A percentile compares a stretch with the other conserved stretches of the same genome.
These are phyloP conservation scores for Dreissena polymorpha DNA, from an alignment of 1,140 invertebrate species.

Conservation along the genomic window DNA sequence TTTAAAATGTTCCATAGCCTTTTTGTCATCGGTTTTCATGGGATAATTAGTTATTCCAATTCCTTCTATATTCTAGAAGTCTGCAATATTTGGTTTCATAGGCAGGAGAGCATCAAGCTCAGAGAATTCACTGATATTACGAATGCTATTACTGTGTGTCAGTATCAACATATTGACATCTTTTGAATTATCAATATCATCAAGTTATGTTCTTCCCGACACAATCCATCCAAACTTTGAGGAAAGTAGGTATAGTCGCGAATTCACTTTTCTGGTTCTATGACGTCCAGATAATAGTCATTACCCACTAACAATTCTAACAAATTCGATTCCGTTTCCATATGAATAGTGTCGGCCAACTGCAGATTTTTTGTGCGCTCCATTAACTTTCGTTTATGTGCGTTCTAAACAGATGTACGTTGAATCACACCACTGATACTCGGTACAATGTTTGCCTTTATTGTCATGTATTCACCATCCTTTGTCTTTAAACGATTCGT, in stretches of 20 bases:
- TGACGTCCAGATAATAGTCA: conserved; percentile 22
- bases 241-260: not conserved
- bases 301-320: not conserved
- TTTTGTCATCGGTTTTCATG: not conserved
- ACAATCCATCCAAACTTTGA: conserved; percentile 1
- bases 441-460: too few relatives aligned
- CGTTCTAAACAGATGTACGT: not conserved
- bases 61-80: conserved; percentile 4
- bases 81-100: not conserved
- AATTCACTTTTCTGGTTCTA: not conserved
- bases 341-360: not conserved
- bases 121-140: not conserved
- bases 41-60: not conserved
- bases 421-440: too few relatives aligned
- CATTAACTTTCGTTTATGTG: not conserved
- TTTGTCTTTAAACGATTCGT: too few relatives aligned
- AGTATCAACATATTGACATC: conserved; percentile 19
- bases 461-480: too few relatives aligned
- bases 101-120: not conserved
- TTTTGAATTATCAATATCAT: not conserved
- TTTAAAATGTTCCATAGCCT: not conserved
- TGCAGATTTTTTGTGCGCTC: not conserved
- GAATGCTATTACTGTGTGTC: conserved; percentile 3
- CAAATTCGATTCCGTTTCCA: not conserved
- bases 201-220: not conserved